Evolutionary conservation across 2,113 vertebrate genomes (phyloP).

Genomic region (Lepus europaeus): DNA sequence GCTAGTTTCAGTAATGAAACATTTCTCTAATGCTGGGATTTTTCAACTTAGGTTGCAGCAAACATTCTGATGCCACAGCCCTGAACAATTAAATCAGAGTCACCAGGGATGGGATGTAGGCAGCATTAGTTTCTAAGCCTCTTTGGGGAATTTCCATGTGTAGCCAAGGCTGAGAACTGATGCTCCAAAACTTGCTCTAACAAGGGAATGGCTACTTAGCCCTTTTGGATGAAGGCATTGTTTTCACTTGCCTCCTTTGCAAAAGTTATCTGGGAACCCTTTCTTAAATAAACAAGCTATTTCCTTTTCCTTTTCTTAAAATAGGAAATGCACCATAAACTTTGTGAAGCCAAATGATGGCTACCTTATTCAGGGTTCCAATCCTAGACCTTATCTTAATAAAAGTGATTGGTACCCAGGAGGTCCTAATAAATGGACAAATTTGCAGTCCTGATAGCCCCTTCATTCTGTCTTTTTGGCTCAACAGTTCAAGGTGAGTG

Average conservation of each 20-base stretch:
- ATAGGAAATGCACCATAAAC: background rate
- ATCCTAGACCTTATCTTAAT: background rate
- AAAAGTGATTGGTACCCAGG: background rate
- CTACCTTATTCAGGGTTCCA: background rate
- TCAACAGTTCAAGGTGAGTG: background rate
- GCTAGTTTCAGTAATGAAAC: background rate
- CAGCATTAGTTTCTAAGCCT: background rate
- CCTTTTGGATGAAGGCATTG: background rate
- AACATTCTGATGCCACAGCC: background rate
- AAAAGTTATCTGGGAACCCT: background rate
- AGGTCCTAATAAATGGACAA: background rate
- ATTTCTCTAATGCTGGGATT: background rate
- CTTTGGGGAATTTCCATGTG: background rate
- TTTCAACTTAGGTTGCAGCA: background rate
- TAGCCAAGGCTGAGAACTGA: background rate
- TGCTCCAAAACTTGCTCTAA: background rate
- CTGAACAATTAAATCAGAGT: background rate
- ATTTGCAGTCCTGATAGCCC: background rate
- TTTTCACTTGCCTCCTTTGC: background rate
- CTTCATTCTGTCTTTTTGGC: background rate
- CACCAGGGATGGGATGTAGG: background rate
- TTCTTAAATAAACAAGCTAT: background rate
- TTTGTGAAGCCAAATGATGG: background rate
- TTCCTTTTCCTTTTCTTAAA: background rate
- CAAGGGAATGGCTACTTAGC: background rate